Base-by-base conservation (phyloP, 1,140 invertebrate genomes). In the Megathymus violae region DNA sequence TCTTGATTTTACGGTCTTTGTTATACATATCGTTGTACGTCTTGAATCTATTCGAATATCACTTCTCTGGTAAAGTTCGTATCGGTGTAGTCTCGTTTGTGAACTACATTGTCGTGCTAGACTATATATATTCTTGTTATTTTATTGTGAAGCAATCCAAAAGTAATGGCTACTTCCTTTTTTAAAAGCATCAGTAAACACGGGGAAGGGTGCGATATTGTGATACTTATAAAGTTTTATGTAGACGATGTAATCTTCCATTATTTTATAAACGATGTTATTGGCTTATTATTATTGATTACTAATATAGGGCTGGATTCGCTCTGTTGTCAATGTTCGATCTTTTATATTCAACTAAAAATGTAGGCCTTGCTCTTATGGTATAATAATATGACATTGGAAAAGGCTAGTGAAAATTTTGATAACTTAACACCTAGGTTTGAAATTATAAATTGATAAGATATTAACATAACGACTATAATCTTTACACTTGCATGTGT, bases 351-450 rank as follows among this genome's bases (percentile, higher is more conserved):
- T 71, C 34, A 36, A 69, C 71, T 69, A 76, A 66, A 76, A 79
- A 70, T 71, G 60, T 85, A 84, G 77, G 82, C 80, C 85, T 88
- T 89, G 85, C 78, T 85, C 78, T 85, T 86, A 78, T 79, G 62
- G 71, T 82, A 71, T 85, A 74, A 68, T 78, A 74, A 85, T 76
- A 78, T 80, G 74, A 83, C 77, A 84, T 80, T 82, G 66, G 82
- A 85, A 88, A 90, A 90, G 88, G 88, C 88, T 90, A 90, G 88
- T 90, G 88, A 90, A 46, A 87, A 83, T 90, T 90, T 90, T 90
- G 82, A 88, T 90, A 88, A 86, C 74, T 86, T 76, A 81, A 84
- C 80, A 82, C 75, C 76, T 89, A 87, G 77, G 87, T 74, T 82
- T 81, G 84, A 76, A 84, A 82, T 78, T 77, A 74, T 76, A 84